These are phyloP conservation scores for Parelbella ahira DNA, from an alignment of 2,888 invertebrate species.

Conservation along the genomic window DNA sequence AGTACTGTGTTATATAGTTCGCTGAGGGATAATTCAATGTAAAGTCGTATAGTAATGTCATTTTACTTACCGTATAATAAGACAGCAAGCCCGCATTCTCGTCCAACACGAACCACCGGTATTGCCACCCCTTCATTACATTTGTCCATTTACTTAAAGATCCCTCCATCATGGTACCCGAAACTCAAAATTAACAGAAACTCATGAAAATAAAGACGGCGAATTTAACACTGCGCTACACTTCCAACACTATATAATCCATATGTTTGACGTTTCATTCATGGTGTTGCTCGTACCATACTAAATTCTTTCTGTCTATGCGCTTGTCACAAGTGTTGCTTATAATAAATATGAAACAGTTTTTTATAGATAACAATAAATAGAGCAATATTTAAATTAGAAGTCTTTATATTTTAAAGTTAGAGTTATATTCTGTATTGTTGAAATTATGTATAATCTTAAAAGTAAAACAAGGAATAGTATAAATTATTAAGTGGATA, in stretches of 20 bases:
- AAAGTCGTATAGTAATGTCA: slow-evolving; percentile 54
- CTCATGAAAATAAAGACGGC: slow-evolving; percentile 62
- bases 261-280: slow-evolving; percentile 58
- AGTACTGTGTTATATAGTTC: neutral
- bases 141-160: slow-evolving; percentile 98
- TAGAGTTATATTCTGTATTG: too few species aligned
- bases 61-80: slow-evolving; percentile 94
- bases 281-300: slow-evolving; percentile 41
- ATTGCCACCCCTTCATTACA: slow-evolving; percentile 99
- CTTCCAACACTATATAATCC: slow-evolving; percentile 63
- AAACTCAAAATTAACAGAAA: slow-evolving; percentile 52
- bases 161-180: slow-evolving; percentile 89
- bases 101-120: slow-evolving; percentile 99
- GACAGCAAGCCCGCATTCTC: slow-evolving; percentile 97
- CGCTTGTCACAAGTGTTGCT: too few species aligned
- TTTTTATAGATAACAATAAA: too few species aligned
- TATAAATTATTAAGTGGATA: too few species aligned
- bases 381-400: too few species aligned
- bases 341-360: too few species aligned
- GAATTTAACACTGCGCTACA: slow-evolving; percentile 60
- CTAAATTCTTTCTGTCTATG: too few species aligned
- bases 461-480: too few species aligned
- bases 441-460: too few species aligned
- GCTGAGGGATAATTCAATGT: too few species aligned
- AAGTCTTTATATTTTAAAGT: too few species aligned